A percentile compares a stretch with the other conserved stretches of the same genome.
These are phyloP conservation scores for Limenitis arthemis DNA, from an alignment of 2,888 invertebrate genomes.

Conservation along the genomic window DNA sequence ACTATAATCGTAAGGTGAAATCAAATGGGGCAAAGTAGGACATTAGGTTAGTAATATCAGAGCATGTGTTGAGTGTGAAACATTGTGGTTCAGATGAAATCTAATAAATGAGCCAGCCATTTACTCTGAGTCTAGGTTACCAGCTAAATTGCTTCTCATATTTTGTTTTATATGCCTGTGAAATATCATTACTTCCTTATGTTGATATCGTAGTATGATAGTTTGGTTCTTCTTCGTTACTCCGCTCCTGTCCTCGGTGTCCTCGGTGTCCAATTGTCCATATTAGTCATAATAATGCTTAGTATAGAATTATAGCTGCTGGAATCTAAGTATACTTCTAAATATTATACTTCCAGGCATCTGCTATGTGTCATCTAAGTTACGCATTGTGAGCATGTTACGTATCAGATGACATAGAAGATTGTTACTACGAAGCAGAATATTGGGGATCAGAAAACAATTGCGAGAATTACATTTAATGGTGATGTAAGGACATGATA, in stretches of 20 bases:
- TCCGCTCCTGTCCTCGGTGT: no score
- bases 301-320: no score
- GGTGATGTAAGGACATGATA: no score
- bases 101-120: constrained; percentile 21
- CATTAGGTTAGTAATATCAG: constrained; percentile 18
- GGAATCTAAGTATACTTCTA: no score
- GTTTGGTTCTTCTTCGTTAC: no score
- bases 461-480: constrained; percentile 64
- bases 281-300: no score
- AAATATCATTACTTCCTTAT: not conserved
- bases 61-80: constrained; percentile 21
- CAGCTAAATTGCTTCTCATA: constrained; percentile 5
- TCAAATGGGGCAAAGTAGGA: constrained; percentile 2
- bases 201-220: no score
- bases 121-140: constrained; percentile 7
- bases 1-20: not conserved
- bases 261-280: no score
- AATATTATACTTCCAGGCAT: no score
- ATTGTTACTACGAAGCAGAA: constrained; percentile 72
- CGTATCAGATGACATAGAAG: constrained; percentile 65
- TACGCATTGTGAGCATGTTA: no score
- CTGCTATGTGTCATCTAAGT: not conserved
- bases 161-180: constrained; percentile 4
- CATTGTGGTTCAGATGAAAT: constrained; percentile 20
- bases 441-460: constrained; percentile 58